Percentiles rank a stretch among this genome's conserved stretches.
Conservation (phyloP, 2,888 invertebrate species). For the Spodoptera littoralis region DNA sequence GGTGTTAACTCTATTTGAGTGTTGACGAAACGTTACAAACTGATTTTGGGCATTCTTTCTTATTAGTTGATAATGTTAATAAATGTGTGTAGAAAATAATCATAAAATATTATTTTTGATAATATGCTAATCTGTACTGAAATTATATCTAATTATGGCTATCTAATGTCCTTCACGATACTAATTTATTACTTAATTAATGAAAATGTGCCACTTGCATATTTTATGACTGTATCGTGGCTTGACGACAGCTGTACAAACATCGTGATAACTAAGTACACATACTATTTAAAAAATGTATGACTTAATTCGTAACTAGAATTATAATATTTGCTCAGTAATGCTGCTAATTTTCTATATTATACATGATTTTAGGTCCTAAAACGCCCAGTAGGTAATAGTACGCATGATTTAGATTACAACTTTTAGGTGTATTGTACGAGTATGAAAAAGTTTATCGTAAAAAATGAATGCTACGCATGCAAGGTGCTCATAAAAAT, state of each 20-base stretch:
- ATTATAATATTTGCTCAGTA: too few relatives aligned
- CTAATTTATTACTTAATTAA: slow-evolving; percentile 9
- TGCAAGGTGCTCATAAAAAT: slow-evolving; percentile 2
- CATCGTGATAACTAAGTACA: slow-evolving; percentile 1
- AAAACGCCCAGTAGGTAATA: too few relatives aligned
- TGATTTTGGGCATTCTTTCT: too few relatives aligned
- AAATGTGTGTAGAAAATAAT: too few relatives aligned
- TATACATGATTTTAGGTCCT: too few relatives aligned
- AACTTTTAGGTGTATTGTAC: too few relatives aligned
- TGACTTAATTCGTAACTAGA: not conserved
- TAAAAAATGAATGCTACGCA: not conserved
- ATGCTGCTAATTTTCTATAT: too few relatives aligned
- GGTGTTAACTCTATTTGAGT: not conserved
- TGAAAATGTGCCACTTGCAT: slow-evolving; percentile 1
- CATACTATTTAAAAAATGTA: not conserved
- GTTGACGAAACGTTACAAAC: too few relatives aligned
- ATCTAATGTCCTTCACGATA: slow-evolving; percentile 6
- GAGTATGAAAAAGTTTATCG: too few relatives aligned
- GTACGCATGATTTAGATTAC: too few relatives aligned
- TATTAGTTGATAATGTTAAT: too few relatives aligned
- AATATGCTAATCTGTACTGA: slow-evolving; percentile 1
- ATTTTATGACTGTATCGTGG: not conserved
- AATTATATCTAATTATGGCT: not conserved
- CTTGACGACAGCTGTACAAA: slow-evolving; percentile 8
- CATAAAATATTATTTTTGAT: not conserved